Evolutionary conservation across 2,113 vertebrate species (phyloP), one percentile per base, ranked within the genome.

Genomic region (Corvus hawaiiensis): DNA sequence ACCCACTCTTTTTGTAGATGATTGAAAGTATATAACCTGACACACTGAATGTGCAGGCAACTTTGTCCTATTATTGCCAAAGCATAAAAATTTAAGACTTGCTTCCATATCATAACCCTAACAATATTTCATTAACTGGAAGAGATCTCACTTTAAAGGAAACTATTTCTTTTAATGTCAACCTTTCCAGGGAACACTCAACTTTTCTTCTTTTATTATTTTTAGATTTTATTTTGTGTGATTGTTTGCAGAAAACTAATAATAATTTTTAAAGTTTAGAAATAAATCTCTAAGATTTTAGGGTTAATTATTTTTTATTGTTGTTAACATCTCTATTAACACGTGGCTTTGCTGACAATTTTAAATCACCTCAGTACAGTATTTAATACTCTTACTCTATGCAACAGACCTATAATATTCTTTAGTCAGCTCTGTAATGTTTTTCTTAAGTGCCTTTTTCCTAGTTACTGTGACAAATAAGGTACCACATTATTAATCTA

Each of bases 191-290:
- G 59, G 55, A 86, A 66, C 16, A 84, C 12, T 44, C 49, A 84
- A 39, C 26, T 84, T 88, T 74, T 43, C 18, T 46, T 37, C 26
- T 14, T 32, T 64, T 68, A 23, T 48, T 10, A 58, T 11, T 30
- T 51, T 58, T 61, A 10, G 37, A 55, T 90, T 80, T 68, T 39
- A 61, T 75, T 94, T 72, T 69, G 26, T 77, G 55, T 93, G 35
- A 76, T 81, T 86, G 24, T 93, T 90, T 94, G 77, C 52, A 92
- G 87, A 83, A 96, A 90, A 73, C 78, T 71, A 67, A 58, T 83
- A 46, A 59, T 79, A 76, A 49, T 78, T 83, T 84, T 79, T 66
- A 51, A 91, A 74, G 17, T 64, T 89, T 73, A 90, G 87, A 92
- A 87, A 84, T 44, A 12, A 78, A 84, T 75, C 28, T 68, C 44